Base-by-base conservation (phyloP, 2,888 invertebrate genomes). In the Monoplex corrugatus region DNA sequence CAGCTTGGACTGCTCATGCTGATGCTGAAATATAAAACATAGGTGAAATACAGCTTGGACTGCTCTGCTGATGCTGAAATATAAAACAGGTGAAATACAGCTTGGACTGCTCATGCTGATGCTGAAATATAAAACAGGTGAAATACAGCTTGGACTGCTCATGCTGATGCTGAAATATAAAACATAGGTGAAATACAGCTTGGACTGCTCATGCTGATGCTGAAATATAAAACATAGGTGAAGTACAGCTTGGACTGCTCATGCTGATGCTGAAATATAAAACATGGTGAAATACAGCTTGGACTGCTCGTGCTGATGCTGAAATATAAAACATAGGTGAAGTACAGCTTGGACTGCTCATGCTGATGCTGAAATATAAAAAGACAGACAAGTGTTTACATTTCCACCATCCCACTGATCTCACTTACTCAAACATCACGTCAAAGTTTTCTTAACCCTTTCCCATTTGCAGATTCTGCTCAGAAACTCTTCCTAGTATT, bases 101-200 rank as follows among this genome's bases (percentile, higher is more conserved):
- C n/a, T n/a, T 92, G 72, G 93, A 93, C 23, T 89, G 89, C 13
- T 92, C 92, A 89, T 94, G 93, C 35, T 91, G 90, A 43, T 87
- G 89, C 93, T 94, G 91, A 2, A 91, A 91, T 35, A 87, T n/a
- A 68, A 68, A 13, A 68, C 23, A 23, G n/a, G n/a, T n/a, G n/a
- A n/a, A n/a, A n/a, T n/a, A n/a, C n/a, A n/a, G n/a, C n/a, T n/a
- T n/a, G n/a, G n/a, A 68, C n/a, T 28, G 28, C 57, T 23, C 13
- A 19, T 23, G 23, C 19, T 19, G n/a, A 50, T 50, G n/a, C 57
- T 57, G 57, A 57, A 57, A 23, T 57, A 57, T 57, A 57, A 57
- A n/a, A n/a, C n/a, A n/a, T 19, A 95, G 32, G 93, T 87, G 75
- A 95, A 90, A 89, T 94, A 95, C 40, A 92, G 91, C 72, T 93